Conservation (phyloP, 2,113 vertebrate genomes). For the Felis chaus region DNA sequence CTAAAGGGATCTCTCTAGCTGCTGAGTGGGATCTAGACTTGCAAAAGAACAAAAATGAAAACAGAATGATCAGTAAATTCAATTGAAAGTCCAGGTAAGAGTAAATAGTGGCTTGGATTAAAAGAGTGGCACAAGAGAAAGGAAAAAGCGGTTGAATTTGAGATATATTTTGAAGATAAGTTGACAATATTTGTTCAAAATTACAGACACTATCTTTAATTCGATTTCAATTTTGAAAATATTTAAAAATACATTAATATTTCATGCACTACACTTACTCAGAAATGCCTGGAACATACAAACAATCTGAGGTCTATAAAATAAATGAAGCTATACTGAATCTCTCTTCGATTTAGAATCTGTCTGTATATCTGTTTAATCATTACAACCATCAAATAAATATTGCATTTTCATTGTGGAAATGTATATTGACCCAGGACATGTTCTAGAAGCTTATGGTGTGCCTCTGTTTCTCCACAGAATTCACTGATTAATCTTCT, state of each 20-base stretch:
- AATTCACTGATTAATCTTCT: conserved; percentile 2
- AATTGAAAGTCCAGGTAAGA: background rate
- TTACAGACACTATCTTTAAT: background rate
- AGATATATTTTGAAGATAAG: background rate
- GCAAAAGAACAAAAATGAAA: background rate
- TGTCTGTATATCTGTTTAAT: background rate
- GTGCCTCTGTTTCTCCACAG: background rate
- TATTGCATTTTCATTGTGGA: background rate
- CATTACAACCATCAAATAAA: background rate
- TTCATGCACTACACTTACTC: background rate
- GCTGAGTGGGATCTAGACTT: background rate
- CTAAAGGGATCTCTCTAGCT: background rate
- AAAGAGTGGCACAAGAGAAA: background rate
- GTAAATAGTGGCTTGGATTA: background rate
- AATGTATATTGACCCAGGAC: background rate
- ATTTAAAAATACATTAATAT: background rate
- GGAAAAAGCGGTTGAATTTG: background rate
- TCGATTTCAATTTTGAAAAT: conserved; percentile 28
- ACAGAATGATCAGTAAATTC: background rate
- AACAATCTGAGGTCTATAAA: background rate
- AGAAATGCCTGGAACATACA: background rate
- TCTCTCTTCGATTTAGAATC: background rate
- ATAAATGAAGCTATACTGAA: background rate
- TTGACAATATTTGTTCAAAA: background rate
- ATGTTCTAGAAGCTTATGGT: background rate